Percentiles rank a stretch among this genome's conserved stretches.
These are phyloP conservation scores for Cotesia chilonis DNA, from an alignment of 1,140 invertebrate species.

Conservation along the genomic window DNA sequence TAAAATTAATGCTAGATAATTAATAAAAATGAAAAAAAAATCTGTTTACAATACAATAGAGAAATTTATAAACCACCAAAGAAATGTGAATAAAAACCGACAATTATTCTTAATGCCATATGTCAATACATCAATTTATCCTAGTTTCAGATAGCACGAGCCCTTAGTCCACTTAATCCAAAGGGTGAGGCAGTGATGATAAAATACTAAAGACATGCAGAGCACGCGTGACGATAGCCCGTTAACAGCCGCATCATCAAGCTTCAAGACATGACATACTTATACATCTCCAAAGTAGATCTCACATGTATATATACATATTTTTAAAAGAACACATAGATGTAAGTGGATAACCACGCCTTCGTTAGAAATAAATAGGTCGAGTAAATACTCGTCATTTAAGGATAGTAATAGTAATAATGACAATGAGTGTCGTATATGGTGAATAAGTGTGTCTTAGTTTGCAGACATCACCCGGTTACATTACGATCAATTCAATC, in stretches of 20 bases:
- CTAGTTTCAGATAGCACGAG: neutral
- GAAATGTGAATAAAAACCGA: neutral
- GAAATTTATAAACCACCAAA: too few relatives aligned
- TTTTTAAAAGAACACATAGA: too few relatives aligned
- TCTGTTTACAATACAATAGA: too few relatives aligned
- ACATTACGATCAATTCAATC: slow-evolving; percentile 21
- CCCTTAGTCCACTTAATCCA: neutral
- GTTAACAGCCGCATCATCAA: slow-evolving; percentile 17
- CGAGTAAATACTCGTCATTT: slow-evolving; percentile 38
- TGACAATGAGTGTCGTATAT: too few relatives aligned
- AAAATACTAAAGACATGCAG: slow-evolving; percentile 10
- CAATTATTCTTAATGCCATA: slow-evolving; percentile 24
- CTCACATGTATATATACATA: neutral
- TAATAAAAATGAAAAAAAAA: too few relatives aligned
- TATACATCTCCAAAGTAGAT: slow-evolving; percentile 15
- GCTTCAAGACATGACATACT: slow-evolving; percentile 13
- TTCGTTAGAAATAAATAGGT: slow-evolving; percentile 38
- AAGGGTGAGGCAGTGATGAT: slow-evolving; percentile 18
- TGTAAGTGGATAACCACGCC: slow-evolving; percentile 27
- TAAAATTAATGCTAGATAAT: too few relatives aligned
- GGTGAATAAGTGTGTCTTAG: too few relatives aligned
- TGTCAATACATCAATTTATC: neutral
- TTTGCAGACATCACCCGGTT: neutral
- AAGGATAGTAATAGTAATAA: too few relatives aligned
- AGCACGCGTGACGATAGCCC: slow-evolving; percentile 14